These are phyloP conservation scores for Psittacara wagleri DNA, from an alignment of 2,113 vertebrate genomes.

Conservation along the genomic window DNA sequence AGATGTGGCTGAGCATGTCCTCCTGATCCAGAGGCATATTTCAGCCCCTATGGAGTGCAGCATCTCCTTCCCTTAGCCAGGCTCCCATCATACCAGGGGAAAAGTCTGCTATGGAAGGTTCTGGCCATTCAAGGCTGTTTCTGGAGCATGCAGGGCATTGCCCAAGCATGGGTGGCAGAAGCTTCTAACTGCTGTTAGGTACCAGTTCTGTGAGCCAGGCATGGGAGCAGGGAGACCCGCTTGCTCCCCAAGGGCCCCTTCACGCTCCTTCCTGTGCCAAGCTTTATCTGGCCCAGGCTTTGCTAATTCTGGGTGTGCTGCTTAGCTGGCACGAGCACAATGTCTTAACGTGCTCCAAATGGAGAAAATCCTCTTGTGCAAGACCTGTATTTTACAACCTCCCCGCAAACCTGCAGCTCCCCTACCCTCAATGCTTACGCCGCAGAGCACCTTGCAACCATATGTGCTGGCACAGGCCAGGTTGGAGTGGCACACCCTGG, in stretches of 20 bases:
- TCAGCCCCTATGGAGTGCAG: not conserved
- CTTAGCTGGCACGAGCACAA: not conserved
- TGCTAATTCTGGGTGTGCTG: not conserved
- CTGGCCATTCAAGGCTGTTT: not conserved
- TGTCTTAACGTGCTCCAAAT: not conserved
- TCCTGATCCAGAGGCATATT: not conserved
- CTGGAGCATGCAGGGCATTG: not conserved
- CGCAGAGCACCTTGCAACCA: not conserved
- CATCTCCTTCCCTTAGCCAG: not conserved
- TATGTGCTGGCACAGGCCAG: not conserved
- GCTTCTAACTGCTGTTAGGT: not conserved
- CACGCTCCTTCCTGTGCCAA: not conserved
- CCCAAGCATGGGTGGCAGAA: not conserved
- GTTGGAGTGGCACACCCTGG: not conserved
- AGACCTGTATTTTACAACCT: not conserved
- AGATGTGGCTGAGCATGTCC: fast-evolving
- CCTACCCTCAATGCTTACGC: fast-evolving
- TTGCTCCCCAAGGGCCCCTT: not conserved
- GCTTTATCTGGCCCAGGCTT: not conserved
- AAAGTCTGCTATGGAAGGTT: fast-evolving
- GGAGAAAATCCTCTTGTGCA: not conserved
- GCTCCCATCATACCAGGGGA: not conserved
- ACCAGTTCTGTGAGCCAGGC: not conserved
- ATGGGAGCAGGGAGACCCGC: not conserved
- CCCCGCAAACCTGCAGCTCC: not conserved